Conservation (phyloP, 1,140 invertebrate genomes). For the Neotoxoptera formosana region DNA sequence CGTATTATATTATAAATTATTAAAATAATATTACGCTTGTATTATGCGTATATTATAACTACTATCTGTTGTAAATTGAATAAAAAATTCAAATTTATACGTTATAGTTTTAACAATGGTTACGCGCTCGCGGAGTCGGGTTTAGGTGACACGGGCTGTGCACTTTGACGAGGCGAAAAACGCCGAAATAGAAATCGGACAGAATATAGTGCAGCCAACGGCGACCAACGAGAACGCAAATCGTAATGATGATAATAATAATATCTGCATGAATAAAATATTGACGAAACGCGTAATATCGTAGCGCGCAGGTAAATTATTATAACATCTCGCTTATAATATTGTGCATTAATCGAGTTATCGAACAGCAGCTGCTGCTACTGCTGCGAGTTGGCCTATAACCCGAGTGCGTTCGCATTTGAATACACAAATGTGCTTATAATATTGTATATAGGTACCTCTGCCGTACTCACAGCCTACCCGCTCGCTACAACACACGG, state of each 20-base stretch:
- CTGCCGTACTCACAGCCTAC: background rate
- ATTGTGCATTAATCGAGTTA: constrained; percentile 27
- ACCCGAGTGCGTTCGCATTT: constrained; percentile 37
- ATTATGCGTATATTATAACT: background rate
- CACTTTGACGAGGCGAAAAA: background rate
- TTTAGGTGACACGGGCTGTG: background rate
- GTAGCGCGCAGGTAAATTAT: background rate
- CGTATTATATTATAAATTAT: background rate
- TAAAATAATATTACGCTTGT: too few species aligned
- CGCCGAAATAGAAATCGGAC: background rate
- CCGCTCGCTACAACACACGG: background rate
- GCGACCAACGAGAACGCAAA: background rate
- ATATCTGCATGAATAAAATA: background rate
- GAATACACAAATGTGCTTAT: background rate
- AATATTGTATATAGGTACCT: background rate
- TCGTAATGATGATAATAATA: background rate
- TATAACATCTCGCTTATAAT: background rate
- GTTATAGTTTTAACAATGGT: background rate
- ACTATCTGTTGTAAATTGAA: background rate
- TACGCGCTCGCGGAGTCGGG: background rate
- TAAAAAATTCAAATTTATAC: background rate
- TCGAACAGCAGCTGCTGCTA: background rate
- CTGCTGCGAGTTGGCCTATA: background rate
- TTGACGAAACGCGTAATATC: background rate
- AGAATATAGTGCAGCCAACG: too few species aligned